Evolutionary conservation across 2,888 invertebrate species (phyloP), one percentile per base, ranked within the genome.

Genomic region (Netelia fuscicornis): DNA sequence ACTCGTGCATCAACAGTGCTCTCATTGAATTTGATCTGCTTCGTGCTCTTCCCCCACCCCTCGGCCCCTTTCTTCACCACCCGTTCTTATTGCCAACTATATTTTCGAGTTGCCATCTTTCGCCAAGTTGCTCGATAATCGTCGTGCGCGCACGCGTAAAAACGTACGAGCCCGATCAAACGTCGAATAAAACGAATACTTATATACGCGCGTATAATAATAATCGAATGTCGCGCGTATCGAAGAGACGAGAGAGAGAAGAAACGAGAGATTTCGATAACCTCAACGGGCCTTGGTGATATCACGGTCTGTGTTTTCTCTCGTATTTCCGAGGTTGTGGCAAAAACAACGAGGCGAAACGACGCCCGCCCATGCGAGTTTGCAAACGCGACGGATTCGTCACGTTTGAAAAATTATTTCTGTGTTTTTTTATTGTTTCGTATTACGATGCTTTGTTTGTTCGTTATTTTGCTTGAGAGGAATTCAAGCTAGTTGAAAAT

Each of bases 1-100:
- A 93, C 93, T 90, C 91, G 89, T 88, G 90, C 89, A 89, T 89
- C 88, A 92, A 93, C 93, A 93, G 92, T 90, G 90, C 89, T 87
- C 89, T 90, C 92, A 93, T 93, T 93, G 92, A 93, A 91, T 91
- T 91, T 89, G 77, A 89, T 85, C 87, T 86, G 30, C 30, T 30
- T 30, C 30, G 30, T 30, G 30, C 30, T 30, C 6, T 5, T 5
- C 30, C 30, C 30, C 5, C 30, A 0, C 30, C 30, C 30, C 5
- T 2, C 30, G 3, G 3, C 30, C 30, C 5, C 30, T 5, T 5
- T 30, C 30, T 2, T 30, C 30, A 0, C 30, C 30, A 10, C n/a
- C 20, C 20, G 77, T 72, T 68, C 75, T 77, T 37, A 17, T 42
- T 20, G 42, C 64, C 71, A 37, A 62, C 42, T 71, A 83, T 52